A percentile compares a stretch with the other conserved stretches of the same genome.
These are phyloP conservation scores for Cichladusa arquata DNA, from an alignment of 2,113 vertebrate species.

Conservation along the genomic window DNA sequence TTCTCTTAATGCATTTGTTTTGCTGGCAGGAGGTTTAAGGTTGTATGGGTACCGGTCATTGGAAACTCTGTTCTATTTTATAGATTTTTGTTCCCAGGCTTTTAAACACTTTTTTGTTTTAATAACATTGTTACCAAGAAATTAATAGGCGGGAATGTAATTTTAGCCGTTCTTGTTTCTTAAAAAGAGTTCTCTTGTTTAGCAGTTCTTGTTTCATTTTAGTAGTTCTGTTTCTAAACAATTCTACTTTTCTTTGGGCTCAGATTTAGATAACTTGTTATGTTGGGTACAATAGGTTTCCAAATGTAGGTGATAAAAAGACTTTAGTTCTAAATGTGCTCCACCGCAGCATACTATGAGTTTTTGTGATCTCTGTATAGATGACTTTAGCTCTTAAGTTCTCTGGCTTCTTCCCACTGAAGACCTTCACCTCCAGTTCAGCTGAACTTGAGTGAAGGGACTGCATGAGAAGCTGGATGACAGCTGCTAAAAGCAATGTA, in stretches of 20 bases:
- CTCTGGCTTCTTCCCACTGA: neutral
- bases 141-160: neutral
- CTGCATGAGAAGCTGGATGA: neutral
- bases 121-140: neutral
- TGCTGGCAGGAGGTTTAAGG: neutral
- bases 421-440: neutral
- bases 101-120: neutral
- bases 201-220: neutral
- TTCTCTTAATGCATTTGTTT: neutral
- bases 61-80: neutral
- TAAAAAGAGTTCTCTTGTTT: neutral
- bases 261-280: neutral
- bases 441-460: neutral
- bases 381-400: neutral
- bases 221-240: neutral
- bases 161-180: neutral
- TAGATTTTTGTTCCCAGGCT: neutral
- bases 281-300: neutral
- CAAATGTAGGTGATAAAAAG: neutral
- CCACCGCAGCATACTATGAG: fast-evolving
- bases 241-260: neutral
- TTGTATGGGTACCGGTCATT: neutral
- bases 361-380: neutral
- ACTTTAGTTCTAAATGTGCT: neutral
- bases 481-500: neutral